Evolutionary conservation across 2,888 invertebrate genomes (phyloP), one percentile per base, ranked within the genome.

Genomic region (Mylabris sibirica): DNA sequence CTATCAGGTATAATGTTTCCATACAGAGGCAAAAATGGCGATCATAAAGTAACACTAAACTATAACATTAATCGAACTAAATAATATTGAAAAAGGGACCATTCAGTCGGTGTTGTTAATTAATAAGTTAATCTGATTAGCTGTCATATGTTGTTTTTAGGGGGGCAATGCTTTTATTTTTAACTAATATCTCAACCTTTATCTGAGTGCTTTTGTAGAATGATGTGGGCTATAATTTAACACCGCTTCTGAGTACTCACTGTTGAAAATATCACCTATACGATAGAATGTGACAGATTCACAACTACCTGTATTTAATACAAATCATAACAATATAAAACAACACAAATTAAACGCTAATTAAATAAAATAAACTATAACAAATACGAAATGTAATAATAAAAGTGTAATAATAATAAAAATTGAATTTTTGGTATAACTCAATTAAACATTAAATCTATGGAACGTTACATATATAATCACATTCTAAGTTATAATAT

Each of bases 141-240:
- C 79, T 80, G 80, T 80, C 80, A 78, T 74, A 74, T 74, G 79
- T 79, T 80, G 80, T 80, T 80, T 80, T 80, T 78, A 78, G 75
- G 75, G 76, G 70, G 68, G 74, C 76, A 72, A 75, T 79, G 78
- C 80, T 79, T 81, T 80, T 80, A 80, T 80, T 78, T 80, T 78
- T 74, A 76, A 80, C 78, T 78, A 79, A 79, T 79, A 78, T 77
- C 79, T 78, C 74, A 74, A 72, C 75, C 78, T 73, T 71, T 73
- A 73, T 73, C 73, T 73, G 69, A 72, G 72, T 72, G 72, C 73
- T 73, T 73, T 70, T 67, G 69, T 73, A 66, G 71, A 57, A 67
- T 69, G 71, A 63, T 67, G 63, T 69, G 69, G 71, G 71, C 67
- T 73, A 71, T 73, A 73, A 73, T 73, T 73, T 73, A 65, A 70